A percentile compares a stretch with the other conserved stretches of the same genome.
phyloP scores from a whole-genome alignment of 64 coral and sea anemone species.

The Montipora cactus region DNA sequence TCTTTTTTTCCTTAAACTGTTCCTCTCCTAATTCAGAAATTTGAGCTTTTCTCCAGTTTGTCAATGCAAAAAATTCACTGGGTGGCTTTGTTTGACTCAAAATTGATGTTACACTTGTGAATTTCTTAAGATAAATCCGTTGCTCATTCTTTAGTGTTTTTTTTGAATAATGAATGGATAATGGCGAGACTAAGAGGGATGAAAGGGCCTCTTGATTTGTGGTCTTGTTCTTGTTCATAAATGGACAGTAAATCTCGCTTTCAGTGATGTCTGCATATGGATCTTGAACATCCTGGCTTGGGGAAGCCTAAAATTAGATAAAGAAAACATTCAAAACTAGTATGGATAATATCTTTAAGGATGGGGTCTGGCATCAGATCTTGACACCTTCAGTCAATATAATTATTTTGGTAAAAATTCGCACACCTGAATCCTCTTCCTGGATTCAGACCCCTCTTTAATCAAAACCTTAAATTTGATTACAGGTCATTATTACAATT shows the following conservation, averaged over 20 bases:
- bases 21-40: constrained; percentile 86
- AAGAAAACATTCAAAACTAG: not conserved
- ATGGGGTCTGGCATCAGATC: too few relatives aligned
- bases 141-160: not conserved
- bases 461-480: too few relatives aligned
- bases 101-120: constrained; percentile 89
- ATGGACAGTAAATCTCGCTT: constrained; percentile 25
- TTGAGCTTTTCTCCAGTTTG: constrained; percentile 81
- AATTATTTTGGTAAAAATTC: too few relatives aligned
- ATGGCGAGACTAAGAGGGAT: not conserved
- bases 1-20: constrained; percentile 64
- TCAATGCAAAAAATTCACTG: constrained; percentile 85
- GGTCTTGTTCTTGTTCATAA: constrained; percentile 9
- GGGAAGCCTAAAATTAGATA: constrained; percentile 6
- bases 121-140: constrained; percentile 65
- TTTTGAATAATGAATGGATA: constrained; percentile 1
- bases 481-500: too few relatives aligned
- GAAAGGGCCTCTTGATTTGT: not conserved
- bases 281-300: constrained; percentile 9
- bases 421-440: too few relatives aligned
- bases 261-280: not conserved
- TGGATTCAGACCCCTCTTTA: too few relatives aligned
- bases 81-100: constrained; percentile 78
- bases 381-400: too few relatives aligned
- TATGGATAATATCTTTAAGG: not conserved